Base-by-base conservation (phyloP, 2,888 invertebrate species). In the Rhagonycha fulva region DNA sequence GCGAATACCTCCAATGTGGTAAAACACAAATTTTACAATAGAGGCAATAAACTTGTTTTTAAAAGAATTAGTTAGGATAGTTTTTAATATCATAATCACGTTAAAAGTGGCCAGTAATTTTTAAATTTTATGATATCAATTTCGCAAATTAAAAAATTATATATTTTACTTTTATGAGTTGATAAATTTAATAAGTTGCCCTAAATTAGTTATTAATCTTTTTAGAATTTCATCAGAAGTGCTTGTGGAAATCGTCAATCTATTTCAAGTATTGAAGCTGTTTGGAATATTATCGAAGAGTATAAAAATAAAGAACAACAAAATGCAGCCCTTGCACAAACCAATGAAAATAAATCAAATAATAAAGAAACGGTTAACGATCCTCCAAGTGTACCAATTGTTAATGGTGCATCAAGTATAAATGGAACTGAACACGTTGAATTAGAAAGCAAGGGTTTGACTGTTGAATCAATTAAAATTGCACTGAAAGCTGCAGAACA, bases 161-260 rank as follows among this genome's bases (percentile, higher is more conserved):
- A n/a, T n/a, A n/a, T n/a, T n/a, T 19, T 19, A 19, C 19, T 19
- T 19, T 19, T 19, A 19, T 19, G 19, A 19, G 19, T 2, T 19
- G 19, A 19, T 19, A 1, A 19, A 19, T 19, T 19, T 19, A 19
- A 19, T 19, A 19, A 19, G 19, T 19, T 19, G 60, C n/a, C 28
- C 28, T 14, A 47, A 28, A 62, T 63, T 26, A 70, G 11, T 62
- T 12, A 30, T 76, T 80, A 71, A 70, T 47, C 47, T 68, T 85
- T 84, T 60, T 70, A 88, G 81, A 95, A 95, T 86, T 95, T 94
- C 87, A 90, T 94, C 0, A 91, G 89, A 83, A 94, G 91, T 88
- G 90, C 85, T 23, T 82, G 90, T 84, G 90, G 92, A 47, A 88
- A 91, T 82, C 89, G 89, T 84, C 88, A 92, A 62, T 90, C 91